Conservation (phyloP, 2,888 invertebrate species). For the Carcina quercana region DNA sequence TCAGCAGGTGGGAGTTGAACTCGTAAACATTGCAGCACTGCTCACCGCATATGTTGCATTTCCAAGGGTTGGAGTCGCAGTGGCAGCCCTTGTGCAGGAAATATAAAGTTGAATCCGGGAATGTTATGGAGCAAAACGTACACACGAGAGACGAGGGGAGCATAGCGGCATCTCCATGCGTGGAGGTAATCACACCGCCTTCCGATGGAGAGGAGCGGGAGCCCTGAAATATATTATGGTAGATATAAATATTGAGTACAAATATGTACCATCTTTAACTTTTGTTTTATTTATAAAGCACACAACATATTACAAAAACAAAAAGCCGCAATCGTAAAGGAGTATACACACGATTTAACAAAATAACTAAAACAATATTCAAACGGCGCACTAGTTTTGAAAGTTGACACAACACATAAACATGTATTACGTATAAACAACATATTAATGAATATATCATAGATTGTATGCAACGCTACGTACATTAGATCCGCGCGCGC, state of each 20-base stretch:
- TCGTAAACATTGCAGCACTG: slow-evolving; percentile 96
- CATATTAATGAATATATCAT: too few relatives aligned
- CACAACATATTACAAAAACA: too few relatives aligned
- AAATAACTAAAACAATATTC: too few relatives aligned
- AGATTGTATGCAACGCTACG: too few relatives aligned
- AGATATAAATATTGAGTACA: neutral
- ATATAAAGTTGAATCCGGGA: slow-evolving; percentile 96
- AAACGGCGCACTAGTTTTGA: too few relatives aligned
- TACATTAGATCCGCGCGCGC: slow-evolving; percentile 67
- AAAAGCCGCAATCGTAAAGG: too few relatives aligned
- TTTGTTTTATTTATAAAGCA: too few relatives aligned
- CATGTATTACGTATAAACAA: too few relatives aligned
- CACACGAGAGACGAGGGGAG: slow-evolving; percentile 81
- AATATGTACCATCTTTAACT: too few relatives aligned
- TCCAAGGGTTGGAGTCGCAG: slow-evolving; percentile 96
- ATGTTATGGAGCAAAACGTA: slow-evolving; percentile 93
- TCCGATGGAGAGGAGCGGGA: slow-evolving; percentile 65
- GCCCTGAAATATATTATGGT: slow-evolving; percentile 30
- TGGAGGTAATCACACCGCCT: slow-evolving; percentile 82
- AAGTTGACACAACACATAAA: too few relatives aligned
- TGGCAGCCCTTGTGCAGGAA: slow-evolving; percentile 98
- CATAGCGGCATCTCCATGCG: slow-evolving; percentile 75
- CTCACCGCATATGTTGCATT: slow-evolving; percentile 98
- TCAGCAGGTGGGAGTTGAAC: slow-evolving; percentile 96
- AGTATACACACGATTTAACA: too few relatives aligned